Evolutionary conservation across 2,797 vertebrate genomes (phyloP).

Genomic region (Bucorvus abyssinicus): DNA sequence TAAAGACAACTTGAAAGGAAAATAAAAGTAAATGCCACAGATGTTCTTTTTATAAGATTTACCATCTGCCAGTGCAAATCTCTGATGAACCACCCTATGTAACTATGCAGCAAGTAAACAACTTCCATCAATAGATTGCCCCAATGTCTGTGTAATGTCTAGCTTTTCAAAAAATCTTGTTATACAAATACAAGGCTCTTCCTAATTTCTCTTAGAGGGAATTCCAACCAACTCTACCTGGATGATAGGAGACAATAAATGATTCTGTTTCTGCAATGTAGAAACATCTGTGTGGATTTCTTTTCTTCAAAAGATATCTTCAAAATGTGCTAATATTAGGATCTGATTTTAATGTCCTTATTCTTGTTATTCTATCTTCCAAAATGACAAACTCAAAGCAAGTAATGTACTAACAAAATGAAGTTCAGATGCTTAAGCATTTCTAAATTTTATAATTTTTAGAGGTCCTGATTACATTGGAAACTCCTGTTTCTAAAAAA

Average conservation of each 20-base stretch:
- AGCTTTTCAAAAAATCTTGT: not conserved
- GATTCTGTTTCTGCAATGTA: not conserved
- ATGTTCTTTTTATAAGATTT: constrained; percentile 26
- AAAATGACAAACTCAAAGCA: not conserved
- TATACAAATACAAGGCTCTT: not conserved
- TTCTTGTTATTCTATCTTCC: not conserved
- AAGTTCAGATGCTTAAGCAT: not conserved
- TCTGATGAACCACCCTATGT: not conserved
- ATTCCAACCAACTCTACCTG: not conserved
- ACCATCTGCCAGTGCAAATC: not conserved
- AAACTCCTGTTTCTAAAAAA: not conserved
- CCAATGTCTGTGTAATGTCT: not conserved
- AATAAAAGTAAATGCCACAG: not conserved
- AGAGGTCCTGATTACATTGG: not conserved
- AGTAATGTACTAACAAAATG: not conserved
- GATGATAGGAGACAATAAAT: not conserved
- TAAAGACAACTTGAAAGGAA: not conserved
- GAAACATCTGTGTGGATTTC: not conserved
- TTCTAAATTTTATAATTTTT: not conserved
- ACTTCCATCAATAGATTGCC: not conserved
- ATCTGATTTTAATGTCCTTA: not conserved
- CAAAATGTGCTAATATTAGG: not conserved
- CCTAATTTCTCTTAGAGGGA: not conserved
- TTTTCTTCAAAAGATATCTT: not conserved
- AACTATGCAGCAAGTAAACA: not conserved